Base-by-base conservation (phyloP, 1,140 invertebrate species). In the Brachionus paranguensis region DNA sequence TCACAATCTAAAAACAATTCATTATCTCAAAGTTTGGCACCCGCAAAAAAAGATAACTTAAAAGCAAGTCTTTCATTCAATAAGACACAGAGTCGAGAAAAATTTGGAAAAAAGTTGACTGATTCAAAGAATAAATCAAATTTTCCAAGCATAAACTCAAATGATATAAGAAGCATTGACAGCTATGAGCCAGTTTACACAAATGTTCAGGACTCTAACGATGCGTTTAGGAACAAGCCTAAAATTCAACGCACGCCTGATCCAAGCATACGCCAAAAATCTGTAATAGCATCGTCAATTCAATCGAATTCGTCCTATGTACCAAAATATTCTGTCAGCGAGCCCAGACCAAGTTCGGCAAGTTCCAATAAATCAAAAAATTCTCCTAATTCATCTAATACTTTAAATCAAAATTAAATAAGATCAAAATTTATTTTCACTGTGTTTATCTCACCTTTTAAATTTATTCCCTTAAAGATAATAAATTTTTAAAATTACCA, bases 261-360 rank as follows among this genome's bases (percentile, higher is more conserved):
- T 37, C 78, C 7, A 81, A 68, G 78, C 41, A n/a, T 47, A 11
- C 8, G 20, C 8, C 78, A 47, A 68, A 68, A 60, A 64, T 45
- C 37, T 41, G 12, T 29, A 27, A 64, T 47, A 8, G 50, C 78
- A 5, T 47, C 37, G 14, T 68, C 78, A 6, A 41, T 47, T 20
- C 78, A 60, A 81, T 81, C 64, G 20, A 68, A 81, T 43, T 37
- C 50, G 11, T 81, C 78, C 10, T 64, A 64, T 68, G 78, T 64
- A 24, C 78, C 78, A 27, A 81, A 68, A 37, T 81, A 81, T 64
- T 81, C 78, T 10, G 33, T 64, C 11, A 47, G 37, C 45, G 78
- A 81, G 53, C 78, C 78, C 37, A 60, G 78, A 65, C 78, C 78
- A 24, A 81, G 78, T 68, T 81, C 78, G 24, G 53, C 78, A 41